phyloP scores from a whole-genome alignment of 2,113 vertebrate species.

The Dipodomys merriami region DNA sequence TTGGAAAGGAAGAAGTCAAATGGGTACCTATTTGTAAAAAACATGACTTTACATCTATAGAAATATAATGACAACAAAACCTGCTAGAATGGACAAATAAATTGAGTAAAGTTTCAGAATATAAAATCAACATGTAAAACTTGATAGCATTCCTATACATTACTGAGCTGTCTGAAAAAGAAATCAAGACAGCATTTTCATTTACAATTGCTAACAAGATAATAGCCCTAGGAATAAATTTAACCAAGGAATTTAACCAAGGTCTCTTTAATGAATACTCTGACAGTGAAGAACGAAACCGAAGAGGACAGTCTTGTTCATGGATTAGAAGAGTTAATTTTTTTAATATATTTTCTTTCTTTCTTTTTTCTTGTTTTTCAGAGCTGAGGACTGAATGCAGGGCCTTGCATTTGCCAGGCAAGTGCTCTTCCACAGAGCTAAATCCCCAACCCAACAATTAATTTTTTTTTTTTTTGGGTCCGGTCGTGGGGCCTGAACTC shows the following conservation, averaged over 20 bases:
- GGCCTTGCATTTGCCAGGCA: too few species aligned
- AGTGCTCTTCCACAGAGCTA: too few species aligned
- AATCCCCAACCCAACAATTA: too few species aligned
- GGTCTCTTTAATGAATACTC: neutral
- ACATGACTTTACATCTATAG: too few species aligned
- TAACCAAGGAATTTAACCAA: neutral
- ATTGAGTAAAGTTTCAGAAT: neutral
- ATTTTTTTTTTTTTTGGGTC: too few species aligned
- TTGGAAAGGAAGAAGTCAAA: neutral
- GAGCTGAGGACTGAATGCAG: too few species aligned
- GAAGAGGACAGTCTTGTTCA: neutral
- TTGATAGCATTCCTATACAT: neutral
- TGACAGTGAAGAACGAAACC: neutral
- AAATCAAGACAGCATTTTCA: neutral
- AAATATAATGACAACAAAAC: too few species aligned
- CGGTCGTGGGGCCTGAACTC: too few species aligned
- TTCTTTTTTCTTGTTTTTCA: too few species aligned
- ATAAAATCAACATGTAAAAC: neutral
- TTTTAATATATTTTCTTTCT: neutral
- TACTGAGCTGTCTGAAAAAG: neutral
- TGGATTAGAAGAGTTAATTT: neutral
- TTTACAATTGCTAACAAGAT: neutral
- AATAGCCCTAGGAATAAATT: neutral
- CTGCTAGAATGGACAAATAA: too few species aligned
- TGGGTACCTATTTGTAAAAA: too few species aligned